These are phyloP conservation scores for Dinoponera quadriceps DNA, from an alignment of 1,140 invertebrate genomes.

Conservation along the genomic window DNA sequence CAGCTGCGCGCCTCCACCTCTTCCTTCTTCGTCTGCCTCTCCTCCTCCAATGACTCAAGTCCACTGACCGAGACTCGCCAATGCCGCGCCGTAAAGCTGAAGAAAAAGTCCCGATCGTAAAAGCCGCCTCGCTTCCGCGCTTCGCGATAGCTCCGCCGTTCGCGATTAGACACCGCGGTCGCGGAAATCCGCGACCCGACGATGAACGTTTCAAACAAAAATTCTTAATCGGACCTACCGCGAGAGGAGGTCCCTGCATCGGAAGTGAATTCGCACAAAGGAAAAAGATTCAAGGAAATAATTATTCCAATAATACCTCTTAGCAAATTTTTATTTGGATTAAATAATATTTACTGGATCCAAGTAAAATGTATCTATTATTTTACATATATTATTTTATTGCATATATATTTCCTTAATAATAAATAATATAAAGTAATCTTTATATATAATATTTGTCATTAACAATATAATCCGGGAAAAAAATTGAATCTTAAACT, in stretches of 20 bases:
- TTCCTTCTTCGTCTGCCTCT: slow-evolving; percentile 44
- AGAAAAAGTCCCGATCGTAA: slow-evolving; percentile 71
- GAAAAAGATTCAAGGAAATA: too few relatives aligned
- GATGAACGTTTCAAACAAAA: slow-evolving; percentile 26
- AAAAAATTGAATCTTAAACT: too few relatives aligned
- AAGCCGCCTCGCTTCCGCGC: slow-evolving; percentile 61
- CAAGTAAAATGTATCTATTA: too few relatives aligned
- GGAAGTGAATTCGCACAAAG: neutral
- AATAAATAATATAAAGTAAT: too few relatives aligned
- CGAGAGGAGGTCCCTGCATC: neutral
- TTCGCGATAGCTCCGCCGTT: slow-evolving; percentile 56
- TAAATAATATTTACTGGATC: too few relatives aligned
- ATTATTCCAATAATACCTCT: too few relatives aligned
- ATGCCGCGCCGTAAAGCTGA: slow-evolving; percentile 60
- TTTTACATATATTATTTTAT: too few relatives aligned
- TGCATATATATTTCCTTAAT: too few relatives aligned
- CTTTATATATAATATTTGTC: too few relatives aligned
- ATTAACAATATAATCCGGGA: too few relatives aligned
- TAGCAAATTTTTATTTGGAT: too few relatives aligned
- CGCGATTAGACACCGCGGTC: slow-evolving; percentile 50
- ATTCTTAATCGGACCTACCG: slow-evolving; percentile 11
- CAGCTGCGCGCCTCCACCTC: slow-evolving; percentile 20
- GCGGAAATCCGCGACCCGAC: slow-evolving; percentile 29
- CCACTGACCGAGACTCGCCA: slow-evolving; percentile 65
- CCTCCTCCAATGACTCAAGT: slow-evolving; percentile 65